phyloP scores from a whole-genome alignment of 2,888 invertebrate genomes.

The Hypomecis punctinalis region DNA sequence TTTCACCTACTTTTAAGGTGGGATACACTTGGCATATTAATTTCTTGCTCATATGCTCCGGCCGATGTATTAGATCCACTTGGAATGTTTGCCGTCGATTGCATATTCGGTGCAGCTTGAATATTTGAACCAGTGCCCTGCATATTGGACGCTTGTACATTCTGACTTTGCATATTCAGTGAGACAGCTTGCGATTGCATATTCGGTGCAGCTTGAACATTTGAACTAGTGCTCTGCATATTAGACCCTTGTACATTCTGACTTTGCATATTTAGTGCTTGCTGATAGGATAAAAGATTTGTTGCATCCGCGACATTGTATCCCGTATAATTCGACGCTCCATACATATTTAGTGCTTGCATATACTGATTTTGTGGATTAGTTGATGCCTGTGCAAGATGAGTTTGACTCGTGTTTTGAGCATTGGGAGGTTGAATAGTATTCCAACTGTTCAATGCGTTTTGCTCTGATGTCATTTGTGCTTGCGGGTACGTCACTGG shows the following conservation, averaged over 20 bases:
- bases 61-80: background rate
- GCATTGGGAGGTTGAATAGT: too few species aligned
- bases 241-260: background rate
- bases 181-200: constrained; percentile 6
- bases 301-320: too few species aligned
- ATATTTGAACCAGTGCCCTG: constrained; percentile 16
- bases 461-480: too few species aligned
- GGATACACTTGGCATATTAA: background rate
- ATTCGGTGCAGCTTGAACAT: constrained; percentile 1
- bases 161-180: constrained; percentile 12
- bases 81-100: background rate
- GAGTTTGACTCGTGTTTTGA: too few species aligned
- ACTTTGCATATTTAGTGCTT: background rate
- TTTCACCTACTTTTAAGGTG: constrained; percentile 20
- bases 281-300: background rate
- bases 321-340: too few species aligned
- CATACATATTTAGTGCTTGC: too few species aligned
- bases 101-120: constrained; percentile 7
- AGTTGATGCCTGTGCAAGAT: too few species aligned
- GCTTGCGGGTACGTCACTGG: too few species aligned
- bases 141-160: constrained; percentile 21
- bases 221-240: background rate
- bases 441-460: too few species aligned
- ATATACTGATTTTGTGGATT: too few species aligned
- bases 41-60: too few species aligned